Evolutionary conservation across 2,797 vertebrate genomes (phyloP).

Genomic region (Rhincodon typus): DNA sequence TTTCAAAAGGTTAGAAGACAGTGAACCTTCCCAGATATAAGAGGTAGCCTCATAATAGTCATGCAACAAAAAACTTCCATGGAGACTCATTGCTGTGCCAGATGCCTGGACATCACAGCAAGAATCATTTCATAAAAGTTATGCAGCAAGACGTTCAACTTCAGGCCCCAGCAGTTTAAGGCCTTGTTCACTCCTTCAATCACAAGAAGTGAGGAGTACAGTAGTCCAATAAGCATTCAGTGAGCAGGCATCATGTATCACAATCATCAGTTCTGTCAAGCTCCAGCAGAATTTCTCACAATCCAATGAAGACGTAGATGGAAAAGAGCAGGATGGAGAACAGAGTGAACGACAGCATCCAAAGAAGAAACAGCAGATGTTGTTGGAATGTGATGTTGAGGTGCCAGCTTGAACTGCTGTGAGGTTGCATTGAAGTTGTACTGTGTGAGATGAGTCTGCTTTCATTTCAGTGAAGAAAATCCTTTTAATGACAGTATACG

Average conservation of each 20-base stretch:
- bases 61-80: background rate
- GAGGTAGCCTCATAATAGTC: background rate
- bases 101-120: background rate
- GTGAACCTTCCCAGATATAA: background rate
- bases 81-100: background rate
- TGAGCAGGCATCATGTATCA: background rate
- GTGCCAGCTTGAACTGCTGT: background rate
- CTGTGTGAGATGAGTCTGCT: no score
- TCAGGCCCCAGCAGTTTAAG: no score
- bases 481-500: no score
- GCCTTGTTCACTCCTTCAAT: background rate
- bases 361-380: background rate
- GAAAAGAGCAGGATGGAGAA: background rate
- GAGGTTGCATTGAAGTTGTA: no score
- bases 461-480: no score
- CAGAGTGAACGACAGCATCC: background rate
- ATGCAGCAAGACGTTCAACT: no score
- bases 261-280: background rate
- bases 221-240: background rate
- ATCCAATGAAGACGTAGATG: background rate
- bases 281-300: background rate
- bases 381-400: background rate
- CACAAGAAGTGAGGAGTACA: background rate
- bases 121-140: background rate
- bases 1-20: background rate